A percentile compares a stretch with the other conserved stretches of the same genome.
These are phyloP conservation scores for Pipistrellus pygmaeus DNA, from an alignment of 2,797 vertebrate species.

Conservation along the genomic window DNA sequence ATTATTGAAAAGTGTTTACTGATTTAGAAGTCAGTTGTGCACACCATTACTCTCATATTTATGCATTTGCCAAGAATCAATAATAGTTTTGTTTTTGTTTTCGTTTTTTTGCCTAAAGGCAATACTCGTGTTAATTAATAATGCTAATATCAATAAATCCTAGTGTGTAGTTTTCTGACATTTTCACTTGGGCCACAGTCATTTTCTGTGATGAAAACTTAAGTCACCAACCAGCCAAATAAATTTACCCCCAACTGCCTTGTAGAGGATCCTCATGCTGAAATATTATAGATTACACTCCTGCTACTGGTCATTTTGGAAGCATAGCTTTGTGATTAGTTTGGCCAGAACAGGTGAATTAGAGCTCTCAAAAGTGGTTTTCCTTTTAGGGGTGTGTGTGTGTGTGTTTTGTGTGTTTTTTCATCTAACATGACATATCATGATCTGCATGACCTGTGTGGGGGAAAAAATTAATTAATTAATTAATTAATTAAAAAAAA, in stretches of 20 bases:
- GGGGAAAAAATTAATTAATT: not conserved
- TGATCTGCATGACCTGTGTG: not conserved
- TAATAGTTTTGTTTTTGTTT: not conserved
- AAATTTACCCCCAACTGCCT: not conserved
- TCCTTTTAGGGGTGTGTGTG: not conserved
- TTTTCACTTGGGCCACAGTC: not conserved
- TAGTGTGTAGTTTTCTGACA: not conserved
- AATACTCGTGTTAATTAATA: slow-evolving; percentile 5
- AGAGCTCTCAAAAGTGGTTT: not conserved
- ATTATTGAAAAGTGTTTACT: not conserved
- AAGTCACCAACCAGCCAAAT: not conserved
- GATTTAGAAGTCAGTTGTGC: not conserved
- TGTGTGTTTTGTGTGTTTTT: too few relatives aligned
- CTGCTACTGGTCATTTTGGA: not conserved
- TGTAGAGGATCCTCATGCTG: not conserved
- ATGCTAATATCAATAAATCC: not conserved
- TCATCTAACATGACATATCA: not conserved
- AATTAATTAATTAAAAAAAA: too few relatives aligned
- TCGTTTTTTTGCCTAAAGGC: not conserved
- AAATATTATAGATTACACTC: not conserved
- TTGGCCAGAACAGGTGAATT: not conserved
- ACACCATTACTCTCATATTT: not conserved
- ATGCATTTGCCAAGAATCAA: not conserved
- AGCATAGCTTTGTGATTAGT: not conserved
- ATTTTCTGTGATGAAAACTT: slow-evolving; percentile 13